These are phyloP conservation scores for Ernsta delagoae DNA, from an alignment of 2,888 invertebrate species.

Conservation along the genomic window DNA sequence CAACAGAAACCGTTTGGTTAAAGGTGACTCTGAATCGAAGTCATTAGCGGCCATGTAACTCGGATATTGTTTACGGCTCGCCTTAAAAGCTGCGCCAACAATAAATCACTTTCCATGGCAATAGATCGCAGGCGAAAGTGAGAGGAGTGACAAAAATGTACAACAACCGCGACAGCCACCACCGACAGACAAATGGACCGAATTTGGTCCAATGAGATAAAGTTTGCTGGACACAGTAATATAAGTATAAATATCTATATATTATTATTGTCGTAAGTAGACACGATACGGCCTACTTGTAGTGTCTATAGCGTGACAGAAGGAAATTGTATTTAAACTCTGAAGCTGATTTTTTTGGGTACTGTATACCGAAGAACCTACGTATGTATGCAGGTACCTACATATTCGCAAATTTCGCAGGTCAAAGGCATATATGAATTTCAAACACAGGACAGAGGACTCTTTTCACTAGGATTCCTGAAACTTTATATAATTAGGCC, in stretches of 20 bases:
- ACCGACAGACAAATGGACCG: conserved; percentile 20
- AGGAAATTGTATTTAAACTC: too few species aligned
- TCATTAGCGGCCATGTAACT: conserved; percentile 26
- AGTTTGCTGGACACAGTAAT: background rate
- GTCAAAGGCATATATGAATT: too few species aligned
- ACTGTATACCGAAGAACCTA: too few species aligned
- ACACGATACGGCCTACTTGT: background rate
- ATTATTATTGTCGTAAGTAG: too few species aligned
- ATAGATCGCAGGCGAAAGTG: conserved; percentile 36
- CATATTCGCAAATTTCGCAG: too few species aligned
- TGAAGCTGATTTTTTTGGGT: too few species aligned
- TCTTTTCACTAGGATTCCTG: too few species aligned
- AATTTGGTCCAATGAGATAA: background rate
- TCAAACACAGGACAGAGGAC: too few species aligned
- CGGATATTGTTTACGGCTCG: conserved; percentile 32
- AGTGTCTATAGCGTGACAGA: background rate
- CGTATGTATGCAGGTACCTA: too few species aligned
- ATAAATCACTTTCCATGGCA: conserved; percentile 37
- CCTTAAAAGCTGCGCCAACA: conserved; percentile 29
- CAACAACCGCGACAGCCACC: conserved; percentile 26
- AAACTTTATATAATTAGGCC: too few species aligned
- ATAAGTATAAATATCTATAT: too few species aligned
- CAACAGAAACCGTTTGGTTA: background rate
- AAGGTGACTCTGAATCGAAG: conserved; percentile 14
- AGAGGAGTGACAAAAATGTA: conserved; percentile 30